Conservation (phyloP, 2,113 vertebrate species). For the Elephantulus edwardii region DNA sequence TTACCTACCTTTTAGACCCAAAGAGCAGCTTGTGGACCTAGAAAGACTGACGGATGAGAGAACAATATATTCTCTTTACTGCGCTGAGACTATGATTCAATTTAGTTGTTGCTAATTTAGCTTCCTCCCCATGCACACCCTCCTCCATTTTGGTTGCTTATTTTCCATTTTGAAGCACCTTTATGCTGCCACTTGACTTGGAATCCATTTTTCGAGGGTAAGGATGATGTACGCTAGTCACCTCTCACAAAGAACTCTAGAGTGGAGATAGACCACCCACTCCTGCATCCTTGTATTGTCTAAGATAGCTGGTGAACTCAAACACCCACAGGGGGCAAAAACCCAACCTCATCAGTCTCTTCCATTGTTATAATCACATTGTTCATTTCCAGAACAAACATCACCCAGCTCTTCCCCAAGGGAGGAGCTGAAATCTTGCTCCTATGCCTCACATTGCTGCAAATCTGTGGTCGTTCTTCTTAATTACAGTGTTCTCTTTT, state of each 20-base stretch:
- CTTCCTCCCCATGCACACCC: no score
- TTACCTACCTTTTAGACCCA: not conserved
- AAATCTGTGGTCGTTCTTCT: slow-evolving; percentile 51
- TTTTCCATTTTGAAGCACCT: not conserved
- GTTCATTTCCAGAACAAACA: slow-evolving; percentile 57
- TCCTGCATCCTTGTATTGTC: slow-evolving; percentile 24
- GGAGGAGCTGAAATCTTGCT: slow-evolving; percentile 68
- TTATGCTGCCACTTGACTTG: slow-evolving; percentile 5
- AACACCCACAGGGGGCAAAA: not conserved
- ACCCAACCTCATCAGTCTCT: slow-evolving; percentile 40
- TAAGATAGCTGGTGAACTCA: slow-evolving; percentile 25
- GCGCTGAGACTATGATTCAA: not conserved
- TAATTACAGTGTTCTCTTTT: slow-evolving; percentile 52
- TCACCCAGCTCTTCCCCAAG: slow-evolving; percentile 36
- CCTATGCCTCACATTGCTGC: not conserved
- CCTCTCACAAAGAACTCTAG: not conserved
- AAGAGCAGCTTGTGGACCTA: not conserved
- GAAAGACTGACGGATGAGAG: not conserved
- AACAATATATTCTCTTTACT: not conserved
- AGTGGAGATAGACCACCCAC: not conserved
- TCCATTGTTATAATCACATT: slow-evolving; percentile 35
- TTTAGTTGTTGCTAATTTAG: slow-evolving; percentile 33
- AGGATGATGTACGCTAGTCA: slow-evolving; percentile 23
- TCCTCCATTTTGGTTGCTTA: slow-evolving; percentile 6
- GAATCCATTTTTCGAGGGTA: not conserved